Conservation (phyloP, 2,797 vertebrate species). For the Chiroxiphia lanceolata region DNA sequence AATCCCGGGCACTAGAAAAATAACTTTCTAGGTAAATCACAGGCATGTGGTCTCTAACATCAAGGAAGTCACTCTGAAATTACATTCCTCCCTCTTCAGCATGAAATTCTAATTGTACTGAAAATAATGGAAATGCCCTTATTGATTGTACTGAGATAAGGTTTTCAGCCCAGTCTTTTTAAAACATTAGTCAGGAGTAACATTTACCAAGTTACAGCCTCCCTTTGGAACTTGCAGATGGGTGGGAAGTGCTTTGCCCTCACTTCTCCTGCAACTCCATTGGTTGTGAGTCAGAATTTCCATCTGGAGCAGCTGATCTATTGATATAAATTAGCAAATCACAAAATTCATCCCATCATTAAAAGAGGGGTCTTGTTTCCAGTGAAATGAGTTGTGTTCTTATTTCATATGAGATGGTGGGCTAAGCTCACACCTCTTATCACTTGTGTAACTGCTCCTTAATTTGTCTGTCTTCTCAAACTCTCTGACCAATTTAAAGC, state of each 20-base stretch:
- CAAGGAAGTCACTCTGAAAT: background rate
- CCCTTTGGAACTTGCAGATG: background rate
- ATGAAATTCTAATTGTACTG: background rate
- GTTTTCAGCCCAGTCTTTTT: background rate
- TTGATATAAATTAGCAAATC: background rate
- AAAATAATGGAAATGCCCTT: background rate
- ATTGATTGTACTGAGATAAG: background rate
- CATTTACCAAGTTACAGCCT: background rate
- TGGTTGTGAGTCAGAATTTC: background rate
- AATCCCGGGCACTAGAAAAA: background rate
- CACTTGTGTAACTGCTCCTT: background rate
- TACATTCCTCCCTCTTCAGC: background rate
- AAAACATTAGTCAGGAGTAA: background rate
- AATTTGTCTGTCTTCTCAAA: constrained; percentile 23
- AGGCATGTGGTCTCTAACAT: background rate
- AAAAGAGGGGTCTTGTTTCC: background rate
- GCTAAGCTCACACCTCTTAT: background rate
- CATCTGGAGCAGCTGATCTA: background rate
- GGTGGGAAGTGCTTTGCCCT: background rate
- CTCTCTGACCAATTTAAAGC: constrained; percentile 1
- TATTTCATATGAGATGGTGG: background rate
- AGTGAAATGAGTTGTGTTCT: background rate
- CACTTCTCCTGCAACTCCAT: background rate
- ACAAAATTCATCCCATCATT: background rate
- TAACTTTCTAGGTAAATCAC: background rate